Evolutionary conservation across 2,888 invertebrate genomes (phyloP).

Genomic region (Ichneumoninae sp.): DNA sequence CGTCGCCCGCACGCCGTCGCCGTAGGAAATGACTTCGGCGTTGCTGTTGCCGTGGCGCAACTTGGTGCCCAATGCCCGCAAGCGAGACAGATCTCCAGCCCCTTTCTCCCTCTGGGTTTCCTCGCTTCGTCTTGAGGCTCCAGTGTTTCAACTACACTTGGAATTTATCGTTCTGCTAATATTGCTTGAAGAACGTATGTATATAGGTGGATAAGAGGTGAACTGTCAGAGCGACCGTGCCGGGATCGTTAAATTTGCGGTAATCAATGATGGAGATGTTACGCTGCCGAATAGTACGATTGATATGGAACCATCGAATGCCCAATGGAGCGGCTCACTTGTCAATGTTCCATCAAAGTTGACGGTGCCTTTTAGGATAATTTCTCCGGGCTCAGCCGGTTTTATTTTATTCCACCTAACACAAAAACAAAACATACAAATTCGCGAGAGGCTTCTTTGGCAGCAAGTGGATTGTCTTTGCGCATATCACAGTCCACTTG

Average conservation of each 20-base stretch:
- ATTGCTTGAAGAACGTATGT: slow-evolving; percentile 48
- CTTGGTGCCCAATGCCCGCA: slow-evolving; percentile 50
- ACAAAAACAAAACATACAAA: neutral
- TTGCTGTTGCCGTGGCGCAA: slow-evolving; percentile 59
- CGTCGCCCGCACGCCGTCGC: slow-evolving; percentile 46
- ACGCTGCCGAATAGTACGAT: neutral
- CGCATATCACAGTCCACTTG: no score
- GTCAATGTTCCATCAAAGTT: neutral
- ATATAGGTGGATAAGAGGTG: slow-evolving; percentile 23
- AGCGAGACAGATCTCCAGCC: slow-evolving; percentile 25
- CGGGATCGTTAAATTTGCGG: slow-evolving; percentile 19
- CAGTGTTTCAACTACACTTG: slow-evolving; percentile 51
- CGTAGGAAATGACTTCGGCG: slow-evolving; percentile 69
- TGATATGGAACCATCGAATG: neutral
- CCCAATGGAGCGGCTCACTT: neutral
- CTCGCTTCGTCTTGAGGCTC: slow-evolving; percentile 14
- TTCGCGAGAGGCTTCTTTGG: neutral
- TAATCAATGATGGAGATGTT: slow-evolving; percentile 20
- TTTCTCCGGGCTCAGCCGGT: neutral
- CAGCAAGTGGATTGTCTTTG: no score
- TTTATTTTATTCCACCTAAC: neutral
- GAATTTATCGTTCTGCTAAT: slow-evolving; percentile 77
- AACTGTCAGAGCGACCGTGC: slow-evolving; percentile 18
- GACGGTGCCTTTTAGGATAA: neutral
- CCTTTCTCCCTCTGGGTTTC: neutral